Percentiles rank a stretch among this genome's conserved stretches.
These are phyloP conservation scores for Dynastes maya DNA, from an alignment of 2,888 invertebrate species.

Conservation along the genomic window DNA sequence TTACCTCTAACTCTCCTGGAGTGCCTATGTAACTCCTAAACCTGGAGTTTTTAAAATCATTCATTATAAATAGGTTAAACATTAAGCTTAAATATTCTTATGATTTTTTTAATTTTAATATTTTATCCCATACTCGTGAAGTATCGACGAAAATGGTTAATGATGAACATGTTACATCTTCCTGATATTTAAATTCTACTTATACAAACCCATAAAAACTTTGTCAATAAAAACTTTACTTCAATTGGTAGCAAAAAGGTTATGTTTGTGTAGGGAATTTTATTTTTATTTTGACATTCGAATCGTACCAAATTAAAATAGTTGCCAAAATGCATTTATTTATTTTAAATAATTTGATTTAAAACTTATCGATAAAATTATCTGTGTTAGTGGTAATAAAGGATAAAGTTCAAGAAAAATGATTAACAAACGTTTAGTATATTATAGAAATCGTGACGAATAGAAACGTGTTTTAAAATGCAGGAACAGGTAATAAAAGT, in stretches of 20 bases:
- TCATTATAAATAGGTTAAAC: constrained; percentile 51
- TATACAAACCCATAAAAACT: constrained; percentile 24
- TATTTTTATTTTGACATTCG: constrained; percentile 34
- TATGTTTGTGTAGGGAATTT: constrained; percentile 49
- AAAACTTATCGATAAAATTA: background rate
- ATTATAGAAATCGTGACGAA: background rate
- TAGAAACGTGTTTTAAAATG: background rate
- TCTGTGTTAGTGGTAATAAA: background rate
- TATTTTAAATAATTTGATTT: no score
- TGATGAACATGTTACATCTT: background rate
- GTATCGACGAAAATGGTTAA: background rate
- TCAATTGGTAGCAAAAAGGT: constrained; percentile 36
- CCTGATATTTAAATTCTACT: background rate
- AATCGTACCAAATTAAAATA: background rate
- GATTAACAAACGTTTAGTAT: no score
- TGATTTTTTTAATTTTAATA: background rate
- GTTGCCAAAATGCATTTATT: no score
- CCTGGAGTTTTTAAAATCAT: constrained; percentile 62
- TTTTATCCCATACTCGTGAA: constrained; percentile 39
- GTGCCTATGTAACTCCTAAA: constrained; percentile 68
- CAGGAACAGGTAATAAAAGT: constrained; percentile 15
- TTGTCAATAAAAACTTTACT: constrained; percentile 17
- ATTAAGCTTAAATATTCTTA: constrained; percentile 37
- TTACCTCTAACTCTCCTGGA: constrained; percentile 66
- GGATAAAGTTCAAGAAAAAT: constrained; percentile 4